Percentiles rank a stretch among this genome's conserved stretches.
Conservation (phyloP, 1,140 invertebrate genomes). For the Rhagoletis zephyria region DNA sequence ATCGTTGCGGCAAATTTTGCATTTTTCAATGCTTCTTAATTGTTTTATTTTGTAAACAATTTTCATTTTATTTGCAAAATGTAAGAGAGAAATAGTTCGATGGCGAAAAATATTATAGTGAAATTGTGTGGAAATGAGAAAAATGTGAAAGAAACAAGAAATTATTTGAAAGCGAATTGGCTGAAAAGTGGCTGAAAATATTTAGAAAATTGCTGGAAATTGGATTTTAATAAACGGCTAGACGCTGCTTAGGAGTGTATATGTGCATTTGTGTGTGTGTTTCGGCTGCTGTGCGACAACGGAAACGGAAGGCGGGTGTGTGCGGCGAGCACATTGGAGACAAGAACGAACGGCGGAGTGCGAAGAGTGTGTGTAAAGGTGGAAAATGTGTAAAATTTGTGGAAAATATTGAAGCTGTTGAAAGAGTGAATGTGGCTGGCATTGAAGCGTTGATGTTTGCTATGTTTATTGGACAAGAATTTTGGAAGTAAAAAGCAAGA, state of each 20-base stretch:
- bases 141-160: neutral
- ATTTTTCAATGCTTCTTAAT: slow-evolving; percentile 38
- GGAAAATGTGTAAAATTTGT: slow-evolving; percentile 8
- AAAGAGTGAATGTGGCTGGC: no score
- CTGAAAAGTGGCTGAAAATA: neutral
- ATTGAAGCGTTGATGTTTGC: no score
- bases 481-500: neutral
- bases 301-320: neutral
- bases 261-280: neutral
- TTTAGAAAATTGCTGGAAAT: neutral
- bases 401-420: neutral
- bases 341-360: neutral
- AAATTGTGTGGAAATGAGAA: neutral
- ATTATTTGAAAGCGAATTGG: neutral
- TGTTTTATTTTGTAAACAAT: slow-evolving; percentile 37
- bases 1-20: slow-evolving; percentile 22
- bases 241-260: slow-evolving; percentile 1
- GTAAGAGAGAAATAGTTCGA: no score
- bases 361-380: neutral
- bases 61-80: slow-evolving; percentile 36
- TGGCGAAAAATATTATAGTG: neutral
- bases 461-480: no score
- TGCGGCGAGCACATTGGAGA: neutral
- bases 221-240: neutral
- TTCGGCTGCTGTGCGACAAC: neutral